Evolutionary conservation across 2,797 vertebrate species (phyloP), one percentile per base, ranked within the genome.

Genomic region (Sitta carolinensis): DNA sequence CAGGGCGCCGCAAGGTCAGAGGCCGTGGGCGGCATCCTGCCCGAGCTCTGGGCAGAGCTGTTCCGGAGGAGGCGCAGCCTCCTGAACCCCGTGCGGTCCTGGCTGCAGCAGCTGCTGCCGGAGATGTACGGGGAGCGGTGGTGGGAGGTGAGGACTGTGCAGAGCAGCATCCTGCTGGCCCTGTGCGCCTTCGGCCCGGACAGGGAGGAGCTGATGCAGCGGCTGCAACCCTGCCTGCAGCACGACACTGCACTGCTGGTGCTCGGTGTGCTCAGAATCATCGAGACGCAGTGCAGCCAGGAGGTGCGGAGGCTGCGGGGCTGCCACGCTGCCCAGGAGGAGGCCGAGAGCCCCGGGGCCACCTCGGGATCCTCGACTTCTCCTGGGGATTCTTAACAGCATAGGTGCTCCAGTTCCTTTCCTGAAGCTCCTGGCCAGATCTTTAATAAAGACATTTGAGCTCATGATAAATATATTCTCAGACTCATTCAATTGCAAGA

Each of bases 11-110:
- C 48, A 2, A 42, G 16, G 7, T 36, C 63, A 0, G 34, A 32
- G 30, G 36, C 86, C 1, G 70, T 82, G 42, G 78, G 86, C 1
- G 70, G 78, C 55, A 82, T 89, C 86, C 63, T 89, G 57, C 86
- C 87, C 1, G 87, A 82, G 70, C 87, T 76, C 11, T 83, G 87
- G 78, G 87, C 70, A 21, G 87, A 83, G 70, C 63, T 89, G 9
- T 89, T 89, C 70, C 78, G 43, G 0, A 38, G 63, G 19, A 42
- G 42, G 3, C 1, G 50, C 23, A 16, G 3, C 7, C 87, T 89
- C 7, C 64, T 89, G 50, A 20, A 21, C 32, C 78, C 87, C 0
- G 78, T 89, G 63, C 43, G 63, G 3, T 29, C 36, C 63, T 89
- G 87, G 78, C 50, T 89, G 70, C 63, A 9, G 57, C 43, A 25